Evolutionary conservation across 2,888 invertebrate species (phyloP).

Genomic region (Papilio demoleus): DNA sequence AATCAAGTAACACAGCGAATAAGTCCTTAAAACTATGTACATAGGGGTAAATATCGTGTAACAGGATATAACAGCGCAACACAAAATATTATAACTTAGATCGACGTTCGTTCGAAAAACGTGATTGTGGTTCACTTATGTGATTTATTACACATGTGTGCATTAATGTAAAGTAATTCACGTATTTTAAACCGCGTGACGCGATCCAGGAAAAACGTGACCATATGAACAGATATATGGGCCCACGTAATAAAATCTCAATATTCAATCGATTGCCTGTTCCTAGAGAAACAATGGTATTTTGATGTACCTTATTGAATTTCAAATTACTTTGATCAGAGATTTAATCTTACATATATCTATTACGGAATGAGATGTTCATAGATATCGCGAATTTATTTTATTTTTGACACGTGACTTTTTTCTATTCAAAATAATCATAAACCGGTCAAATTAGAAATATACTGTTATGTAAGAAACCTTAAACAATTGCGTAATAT

Average conservation of each 20-base stretch:
- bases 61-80: neutral
- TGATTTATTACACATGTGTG: slow-evolving; percentile 42
- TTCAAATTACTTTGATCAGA: slow-evolving; percentile 33
- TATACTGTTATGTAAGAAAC: too few species aligned
- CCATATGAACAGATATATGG: slow-evolving; percentile 35
- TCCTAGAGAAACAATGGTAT: slow-evolving; percentile 33
- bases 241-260: slow-evolving; percentile 36
- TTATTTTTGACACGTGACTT: neutral
- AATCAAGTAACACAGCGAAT: slow-evolving; percentile 41
- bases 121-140: slow-evolving; percentile 32
- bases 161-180: slow-evolving; percentile 43
- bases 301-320: slow-evolving; percentile 39
- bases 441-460: too few species aligned
- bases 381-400: neutral
- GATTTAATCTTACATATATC: slow-evolving; percentile 33
- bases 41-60: slow-evolving; percentile 18
- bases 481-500: too few species aligned
- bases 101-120: slow-evolving; percentile 36
- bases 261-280: slow-evolving; percentile 36
- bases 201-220: slow-evolving; percentile 40
- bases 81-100: slow-evolving; percentile 27
- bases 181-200: slow-evolving; percentile 39
- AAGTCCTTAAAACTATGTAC: neutral
- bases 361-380: slow-evolving; percentile 22
- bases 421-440: too few species aligned